Conservation (phyloP, 2,797 vertebrate genomes). For the Synaphobranchus kaupii region DNA sequence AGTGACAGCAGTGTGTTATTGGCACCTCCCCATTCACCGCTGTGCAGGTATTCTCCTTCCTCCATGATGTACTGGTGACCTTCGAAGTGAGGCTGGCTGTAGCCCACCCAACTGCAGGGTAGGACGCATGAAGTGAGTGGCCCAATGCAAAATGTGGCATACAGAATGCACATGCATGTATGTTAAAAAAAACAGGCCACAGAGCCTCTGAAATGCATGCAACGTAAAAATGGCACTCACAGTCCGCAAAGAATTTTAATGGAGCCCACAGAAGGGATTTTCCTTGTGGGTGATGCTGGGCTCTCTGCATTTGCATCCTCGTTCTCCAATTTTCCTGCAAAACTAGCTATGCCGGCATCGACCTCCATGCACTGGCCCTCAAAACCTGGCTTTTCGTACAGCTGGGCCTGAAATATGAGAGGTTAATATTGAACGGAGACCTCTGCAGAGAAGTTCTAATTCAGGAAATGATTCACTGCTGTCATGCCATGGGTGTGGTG, state of each 20-base stretch:
- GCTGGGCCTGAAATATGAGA: constrained; percentile 68
- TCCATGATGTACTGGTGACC: constrained; percentile 91
- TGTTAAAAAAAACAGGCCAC: neutral
- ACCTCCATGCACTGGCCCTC: constrained; percentile 79
- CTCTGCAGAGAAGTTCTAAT: neutral
- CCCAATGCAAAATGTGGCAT: neutral
- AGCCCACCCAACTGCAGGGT: constrained; percentile 86
- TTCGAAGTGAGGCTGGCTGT: constrained; percentile 82
- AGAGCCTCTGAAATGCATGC: neutral
- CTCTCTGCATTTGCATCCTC: constrained; percentile 36
- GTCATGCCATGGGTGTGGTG: neutral
- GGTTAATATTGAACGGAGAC: neutral
- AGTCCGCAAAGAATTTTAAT: constrained; percentile 87
- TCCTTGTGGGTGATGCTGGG: constrained; percentile 34
- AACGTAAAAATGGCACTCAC: constrained; percentile 75
- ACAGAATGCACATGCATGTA: neutral
- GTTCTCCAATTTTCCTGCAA: constrained; percentile 50
- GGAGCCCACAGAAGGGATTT: constrained; percentile 76
- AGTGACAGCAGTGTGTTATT: constrained; percentile 78
- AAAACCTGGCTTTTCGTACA: constrained; percentile 86
- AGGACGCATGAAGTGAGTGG: neutral
- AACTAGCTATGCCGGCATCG: constrained; percentile 75
- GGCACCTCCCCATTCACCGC: constrained; percentile 85
- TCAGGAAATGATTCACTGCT: neutral
- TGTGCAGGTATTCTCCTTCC: constrained; percentile 87